Evolutionary conservation across 2,888 invertebrate species (phyloP), one percentile per base, ranked within the genome.

Genomic region (Timandra comae): DNA sequence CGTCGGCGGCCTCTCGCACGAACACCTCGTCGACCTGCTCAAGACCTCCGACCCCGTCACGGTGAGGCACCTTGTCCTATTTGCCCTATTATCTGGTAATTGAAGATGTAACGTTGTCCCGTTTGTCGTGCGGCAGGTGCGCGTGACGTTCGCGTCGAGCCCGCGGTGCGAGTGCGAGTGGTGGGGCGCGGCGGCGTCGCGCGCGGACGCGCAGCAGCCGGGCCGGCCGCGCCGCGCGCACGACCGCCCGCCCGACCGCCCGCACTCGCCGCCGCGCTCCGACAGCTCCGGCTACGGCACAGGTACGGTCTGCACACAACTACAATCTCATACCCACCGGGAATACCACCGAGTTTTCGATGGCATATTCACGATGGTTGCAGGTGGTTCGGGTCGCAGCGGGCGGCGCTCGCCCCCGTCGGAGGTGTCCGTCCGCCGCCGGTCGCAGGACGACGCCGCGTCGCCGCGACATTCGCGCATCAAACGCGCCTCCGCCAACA

Each of bases 1-100:
- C 16, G 94, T 96, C 13, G 93, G 94, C 3, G 96, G 96, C 0
- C 80, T 97, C 43, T 93, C 91, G 19, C 95, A 97, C 76, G 96
- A 96, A 66, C 94, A 96, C 74, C 95, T 97, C 91, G 95, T 97
- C 19, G 97, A 97, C 74, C 82, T 97, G 48, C 84, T 98, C 38
- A 94, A 96, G 79, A 97, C 96, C 0, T 95, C 96, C 3, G 91
- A 92, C 42, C 92, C 93, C 27, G 96, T 97, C 30, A 94, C 93
- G 24, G 92, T 97, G 20, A 49, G 60, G 1, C 3, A n/a, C n/a
- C n/a, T n/a, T n/a, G n/a, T n/a, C n/a, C n/a, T n/a, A n/a, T n/a
- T n/a, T n/a, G n/a, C n/a, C n/a, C n/a, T n/a, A n/a, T n/a, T n/a
- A n/a, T n/a, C n/a, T n/a, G n/a, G n/a, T n/a, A n/a, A n/a, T n/a